Percentiles rank a stretch among this genome's conserved stretches.
These are phyloP conservation scores for Trachymyrmex septentrionalis DNA, from an alignment of 1,140 invertebrate genomes.

Conservation along the genomic window DNA sequence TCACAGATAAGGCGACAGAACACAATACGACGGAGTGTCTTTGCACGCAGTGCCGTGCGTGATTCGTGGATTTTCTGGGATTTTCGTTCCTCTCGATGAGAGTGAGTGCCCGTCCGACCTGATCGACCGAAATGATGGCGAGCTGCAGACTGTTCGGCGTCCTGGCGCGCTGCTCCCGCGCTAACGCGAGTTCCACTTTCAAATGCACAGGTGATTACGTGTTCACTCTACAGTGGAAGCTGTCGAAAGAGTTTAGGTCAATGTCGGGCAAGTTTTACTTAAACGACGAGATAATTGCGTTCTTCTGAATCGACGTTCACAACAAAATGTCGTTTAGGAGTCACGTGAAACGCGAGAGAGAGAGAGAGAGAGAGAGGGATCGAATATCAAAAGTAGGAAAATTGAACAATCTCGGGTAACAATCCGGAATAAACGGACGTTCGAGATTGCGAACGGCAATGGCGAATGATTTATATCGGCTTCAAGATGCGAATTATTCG, in stretches of 20 bases:
- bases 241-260: no score
- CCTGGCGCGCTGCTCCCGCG: conserved; percentile 78
- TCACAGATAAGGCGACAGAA: no score
- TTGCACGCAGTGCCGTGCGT: not conserved
- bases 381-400: not conserved
- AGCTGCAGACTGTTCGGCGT: conserved; percentile 83
- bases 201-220: conserved; percentile 81
- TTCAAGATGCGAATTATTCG: not conserved
- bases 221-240: not conserved
- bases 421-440: not conserved
- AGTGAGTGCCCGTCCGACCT: not conserved
- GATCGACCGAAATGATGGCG: conserved; percentile 78
- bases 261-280: no score
- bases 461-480: not conserved
- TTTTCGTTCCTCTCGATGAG: not conserved
- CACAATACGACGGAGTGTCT: not conserved
- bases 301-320: no score
- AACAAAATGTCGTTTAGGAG: no score
- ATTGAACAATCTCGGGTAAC: not conserved
- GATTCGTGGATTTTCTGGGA: not conserved
- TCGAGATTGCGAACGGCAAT: not conserved
- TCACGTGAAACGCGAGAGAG: not conserved
- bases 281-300: no score
- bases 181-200: conserved; percentile 77
- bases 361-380: no score